Conservation (phyloP, 1,140 invertebrate species). For the Meloidogyne chitwoodi region DNA sequence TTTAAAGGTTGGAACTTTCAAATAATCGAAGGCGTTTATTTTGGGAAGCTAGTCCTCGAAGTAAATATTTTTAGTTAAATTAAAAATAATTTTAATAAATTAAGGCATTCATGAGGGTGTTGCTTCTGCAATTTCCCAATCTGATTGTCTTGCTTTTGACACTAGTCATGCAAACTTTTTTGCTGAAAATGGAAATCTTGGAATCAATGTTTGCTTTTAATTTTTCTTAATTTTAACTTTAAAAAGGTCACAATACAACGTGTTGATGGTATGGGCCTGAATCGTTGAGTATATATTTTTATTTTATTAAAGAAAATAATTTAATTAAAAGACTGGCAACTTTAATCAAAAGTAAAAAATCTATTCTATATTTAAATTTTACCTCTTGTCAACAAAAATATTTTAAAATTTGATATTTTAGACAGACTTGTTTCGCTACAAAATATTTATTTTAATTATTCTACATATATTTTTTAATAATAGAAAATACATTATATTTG, state of each 20-base stretch:
- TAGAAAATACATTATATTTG: too few relatives aligned
- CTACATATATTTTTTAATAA: too few relatives aligned
- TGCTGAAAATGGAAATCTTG: conserved; percentile 97
- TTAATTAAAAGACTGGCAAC: background rate
- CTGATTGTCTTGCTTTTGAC: conserved; percentile 97
- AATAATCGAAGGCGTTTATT: conserved; percentile 84
- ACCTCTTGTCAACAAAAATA: too few relatives aligned
- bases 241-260: conserved; percentile 15
- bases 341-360: background rate
- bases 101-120: conserved; percentile 90
- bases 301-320: background rate
- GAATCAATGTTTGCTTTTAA: conserved; percentile 85
- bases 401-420: too few relatives aligned
- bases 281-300: background rate
- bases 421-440: too few relatives aligned
- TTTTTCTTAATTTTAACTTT: background rate
- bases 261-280: background rate
- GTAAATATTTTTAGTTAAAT: background rate
- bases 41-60: conserved; percentile 97
- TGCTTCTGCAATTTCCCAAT: conserved; percentile 92
- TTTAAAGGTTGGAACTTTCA: conserved; percentile 81
- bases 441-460: too few relatives aligned
- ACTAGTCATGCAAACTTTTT: conserved; percentile 95
- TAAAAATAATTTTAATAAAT: background rate
- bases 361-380: too few relatives aligned